Conservation (phyloP, 2,113 vertebrate species). For the Stomatorhinus ivindoensis region DNA sequence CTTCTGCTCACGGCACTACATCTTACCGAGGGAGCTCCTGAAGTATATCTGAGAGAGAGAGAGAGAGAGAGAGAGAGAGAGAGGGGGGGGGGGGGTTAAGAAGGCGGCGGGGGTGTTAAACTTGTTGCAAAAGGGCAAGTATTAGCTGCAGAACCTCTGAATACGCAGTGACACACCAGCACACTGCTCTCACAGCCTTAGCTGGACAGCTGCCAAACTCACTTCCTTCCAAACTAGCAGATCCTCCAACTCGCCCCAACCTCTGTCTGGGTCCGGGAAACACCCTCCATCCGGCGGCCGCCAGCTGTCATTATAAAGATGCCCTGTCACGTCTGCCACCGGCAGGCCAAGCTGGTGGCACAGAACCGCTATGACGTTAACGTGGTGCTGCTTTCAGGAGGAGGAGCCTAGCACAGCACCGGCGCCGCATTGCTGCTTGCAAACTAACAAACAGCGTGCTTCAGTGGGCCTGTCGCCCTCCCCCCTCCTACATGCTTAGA, state of each 20-base stretch:
- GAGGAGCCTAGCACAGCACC: neutral
- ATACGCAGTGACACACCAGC: slow-evolving; percentile 1
- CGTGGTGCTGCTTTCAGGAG: neutral
- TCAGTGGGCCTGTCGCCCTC: neutral
- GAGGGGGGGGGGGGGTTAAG: neutral
- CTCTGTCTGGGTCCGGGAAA: neutral
- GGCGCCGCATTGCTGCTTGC: neutral
- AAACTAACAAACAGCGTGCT: neutral
- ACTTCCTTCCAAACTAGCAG: neutral
- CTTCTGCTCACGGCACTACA: neutral
- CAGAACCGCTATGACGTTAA: neutral
- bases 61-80: neutral
- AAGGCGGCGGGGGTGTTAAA: neutral
- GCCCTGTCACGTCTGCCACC: neutral
- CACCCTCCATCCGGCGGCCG: neutral
- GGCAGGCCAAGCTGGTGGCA: too few species aligned
- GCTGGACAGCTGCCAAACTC: neutral
- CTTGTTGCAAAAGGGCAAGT: neutral
- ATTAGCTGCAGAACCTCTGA: neutral
- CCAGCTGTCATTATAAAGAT: neutral
- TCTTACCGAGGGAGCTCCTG: neutral
- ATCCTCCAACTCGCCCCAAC: neutral
- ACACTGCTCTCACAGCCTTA: neutral
- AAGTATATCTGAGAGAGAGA: neutral
- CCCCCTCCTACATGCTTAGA: neutral